phyloP scores from a whole-genome alignment of 2,888 invertebrate species.

The Napeogenes inachia region DNA sequence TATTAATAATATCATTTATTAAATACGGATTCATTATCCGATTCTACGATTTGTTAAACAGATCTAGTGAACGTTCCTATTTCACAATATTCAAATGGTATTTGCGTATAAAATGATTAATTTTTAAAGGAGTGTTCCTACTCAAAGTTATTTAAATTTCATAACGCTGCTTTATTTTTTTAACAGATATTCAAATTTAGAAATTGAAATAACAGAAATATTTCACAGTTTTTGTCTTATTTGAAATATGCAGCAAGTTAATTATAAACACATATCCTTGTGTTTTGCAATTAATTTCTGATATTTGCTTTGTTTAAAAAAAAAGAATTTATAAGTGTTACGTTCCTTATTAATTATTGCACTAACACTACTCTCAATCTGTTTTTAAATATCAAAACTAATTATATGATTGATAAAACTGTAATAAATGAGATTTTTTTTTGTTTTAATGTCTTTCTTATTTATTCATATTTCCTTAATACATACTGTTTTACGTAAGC shows the following conservation, averaged over 20 bases:
- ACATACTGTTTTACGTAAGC: neutral
- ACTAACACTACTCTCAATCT: too few relatives aligned
- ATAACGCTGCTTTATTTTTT: too few relatives aligned
- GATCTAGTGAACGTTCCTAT: constrained; percentile 12
- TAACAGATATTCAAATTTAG: neutral
- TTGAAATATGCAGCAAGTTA: neutral
- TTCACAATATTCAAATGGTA: constrained; percentile 34
- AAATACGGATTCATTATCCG: constrained; percentile 11
- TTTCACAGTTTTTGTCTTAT: neutral
- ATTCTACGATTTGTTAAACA: constrained; percentile 27
- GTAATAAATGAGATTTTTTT: neutral
- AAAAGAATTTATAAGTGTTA: too few relatives aligned
- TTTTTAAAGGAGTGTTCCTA: constrained; percentile 20
- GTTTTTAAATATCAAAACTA: too few relatives aligned
- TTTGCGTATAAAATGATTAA: constrained; percentile 32
- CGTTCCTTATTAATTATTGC: too few relatives aligned
- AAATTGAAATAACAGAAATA: neutral
- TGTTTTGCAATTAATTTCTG: too few relatives aligned
- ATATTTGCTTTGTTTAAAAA: too few relatives aligned
- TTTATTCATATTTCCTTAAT: neutral
- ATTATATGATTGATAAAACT: too few relatives aligned
- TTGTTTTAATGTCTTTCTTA: neutral
- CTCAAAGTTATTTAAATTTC: too few relatives aligned
- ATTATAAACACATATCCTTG: too few relatives aligned
- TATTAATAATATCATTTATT: too few relatives aligned